A percentile compares a stretch with the other conserved stretches of the same genome.
These are phyloP conservation scores for Rhinophrynus dorsalis DNA, from an alignment of 2,797 vertebrate species.

Conservation along the genomic window DNA sequence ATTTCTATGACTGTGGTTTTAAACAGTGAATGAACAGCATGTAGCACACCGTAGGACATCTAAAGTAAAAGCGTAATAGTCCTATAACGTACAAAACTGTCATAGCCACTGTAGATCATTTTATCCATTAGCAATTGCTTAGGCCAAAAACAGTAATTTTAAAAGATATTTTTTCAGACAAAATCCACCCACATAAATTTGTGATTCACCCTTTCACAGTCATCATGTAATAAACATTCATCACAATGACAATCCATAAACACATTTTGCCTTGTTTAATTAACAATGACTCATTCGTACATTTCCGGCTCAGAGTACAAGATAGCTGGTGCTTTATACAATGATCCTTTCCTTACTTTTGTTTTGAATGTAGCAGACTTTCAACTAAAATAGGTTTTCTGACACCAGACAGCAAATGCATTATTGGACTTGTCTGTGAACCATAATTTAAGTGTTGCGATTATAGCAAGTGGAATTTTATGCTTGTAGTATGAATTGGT, in stretches of 20 bases:
- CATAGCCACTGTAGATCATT: background rate
- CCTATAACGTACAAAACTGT: background rate
- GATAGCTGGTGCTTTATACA: background rate
- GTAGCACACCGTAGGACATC: background rate
- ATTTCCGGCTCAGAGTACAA: background rate
- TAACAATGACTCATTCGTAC: background rate
- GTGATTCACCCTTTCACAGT: conserved; percentile 7
- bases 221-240: conserved; percentile 5
- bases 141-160: conserved; percentile 5
- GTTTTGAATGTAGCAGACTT: background rate
- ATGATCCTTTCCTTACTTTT: background rate
- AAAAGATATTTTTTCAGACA: background rate
- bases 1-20: conserved; percentile 20
- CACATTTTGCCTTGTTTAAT: conserved; percentile 14
- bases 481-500: background rate
- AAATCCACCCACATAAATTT: background rate
- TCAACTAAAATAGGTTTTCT: background rate
- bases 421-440: background rate
- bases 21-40: background rate
- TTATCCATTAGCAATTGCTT: conserved; percentile 1
- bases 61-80: conserved; percentile 7
- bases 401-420: background rate
- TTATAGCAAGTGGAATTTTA: background rate
- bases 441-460: background rate
- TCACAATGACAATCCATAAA: background rate